Conservation (phyloP, 2,888 invertebrate species). For the Hydrotaea diabolus region DNA sequence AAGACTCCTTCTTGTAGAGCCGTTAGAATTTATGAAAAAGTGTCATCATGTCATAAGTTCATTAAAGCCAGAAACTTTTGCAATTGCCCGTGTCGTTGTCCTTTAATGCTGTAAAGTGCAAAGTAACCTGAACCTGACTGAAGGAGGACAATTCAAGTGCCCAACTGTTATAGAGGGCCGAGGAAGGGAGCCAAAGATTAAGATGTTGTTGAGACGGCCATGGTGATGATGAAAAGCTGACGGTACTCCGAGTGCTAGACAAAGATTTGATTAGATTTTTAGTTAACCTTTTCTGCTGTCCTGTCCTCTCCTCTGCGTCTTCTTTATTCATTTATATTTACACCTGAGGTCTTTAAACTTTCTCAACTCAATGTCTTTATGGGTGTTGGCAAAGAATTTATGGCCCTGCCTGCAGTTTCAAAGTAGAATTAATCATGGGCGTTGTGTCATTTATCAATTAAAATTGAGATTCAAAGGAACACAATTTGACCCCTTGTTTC, state of each 20-base stretch:
- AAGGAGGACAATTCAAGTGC: not conserved
- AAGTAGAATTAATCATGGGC: not conserved
- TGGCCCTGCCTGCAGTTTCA: not conserved
- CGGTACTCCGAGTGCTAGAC: not conserved
- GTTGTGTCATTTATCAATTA: not conserved
- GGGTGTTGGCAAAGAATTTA: not conserved
- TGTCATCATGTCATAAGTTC: slow-evolving; percentile 37
- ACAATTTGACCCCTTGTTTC: too few relatives aligned
- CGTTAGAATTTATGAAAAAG: not conserved
- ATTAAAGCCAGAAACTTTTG: slow-evolving; percentile 27
- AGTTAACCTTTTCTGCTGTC: slow-evolving; percentile 1
- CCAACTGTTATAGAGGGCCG: not conserved
- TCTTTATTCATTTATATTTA: not conserved
- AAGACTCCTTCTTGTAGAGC: not conserved
- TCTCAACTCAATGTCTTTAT: not conserved
- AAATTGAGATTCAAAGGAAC: not conserved
- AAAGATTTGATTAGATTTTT: slow-evolving; percentile 16
- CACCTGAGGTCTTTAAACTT: not conserved
- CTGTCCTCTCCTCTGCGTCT: not conserved
- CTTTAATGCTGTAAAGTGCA: not conserved
- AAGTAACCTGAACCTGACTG: not conserved
- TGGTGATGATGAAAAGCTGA: not conserved
- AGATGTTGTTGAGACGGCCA: not conserved
- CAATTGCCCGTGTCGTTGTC: slow-evolving; percentile 15
- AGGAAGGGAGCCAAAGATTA: not conserved